These are phyloP conservation scores for Sebastes trivittatus DNA, from an alignment of 2,797 vertebrate species.

Conservation along the genomic window DNA sequence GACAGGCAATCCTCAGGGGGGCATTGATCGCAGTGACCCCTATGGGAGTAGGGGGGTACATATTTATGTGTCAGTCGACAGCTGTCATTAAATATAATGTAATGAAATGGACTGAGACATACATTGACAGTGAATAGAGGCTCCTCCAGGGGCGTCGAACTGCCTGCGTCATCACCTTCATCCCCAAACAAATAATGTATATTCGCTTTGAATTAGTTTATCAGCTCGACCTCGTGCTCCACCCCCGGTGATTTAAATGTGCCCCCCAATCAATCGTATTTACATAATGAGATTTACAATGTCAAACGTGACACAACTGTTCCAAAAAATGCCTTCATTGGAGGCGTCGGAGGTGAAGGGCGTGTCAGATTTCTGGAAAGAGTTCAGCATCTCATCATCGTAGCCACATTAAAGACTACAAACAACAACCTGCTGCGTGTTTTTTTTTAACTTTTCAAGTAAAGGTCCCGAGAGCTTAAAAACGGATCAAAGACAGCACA, in stretches of 20 bases:
- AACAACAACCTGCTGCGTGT: not conserved
- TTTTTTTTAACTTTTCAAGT: not conserved
- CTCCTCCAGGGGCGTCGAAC: constrained; percentile 23
- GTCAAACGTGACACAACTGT: constrained; percentile 48
- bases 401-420: not conserved
- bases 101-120: constrained; percentile 47
- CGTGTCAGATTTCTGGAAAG: constrained; percentile 12
- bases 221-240: constrained; percentile 52
- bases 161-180: constrained; percentile 55
- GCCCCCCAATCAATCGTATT: constrained; percentile 54
- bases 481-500: not conserved
- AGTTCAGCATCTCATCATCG: not conserved
- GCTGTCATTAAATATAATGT: constrained; percentile 69
- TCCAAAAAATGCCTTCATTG: constrained; percentile 31
- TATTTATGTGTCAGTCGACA: constrained; percentile 75
- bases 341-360: constrained; percentile 39
- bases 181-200: constrained; percentile 25
- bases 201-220: constrained; percentile 66
- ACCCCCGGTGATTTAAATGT: constrained; percentile 49
- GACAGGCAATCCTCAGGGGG: constrained; percentile 65
- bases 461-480: not conserved
- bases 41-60: constrained; percentile 63
- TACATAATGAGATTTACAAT: constrained; percentile 75
- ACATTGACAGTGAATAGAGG: constrained; percentile 36
- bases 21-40: constrained; percentile 78